These are phyloP conservation scores for Furcula furcula DNA, from an alignment of 2,888 invertebrate genomes.

Conservation along the genomic window DNA sequence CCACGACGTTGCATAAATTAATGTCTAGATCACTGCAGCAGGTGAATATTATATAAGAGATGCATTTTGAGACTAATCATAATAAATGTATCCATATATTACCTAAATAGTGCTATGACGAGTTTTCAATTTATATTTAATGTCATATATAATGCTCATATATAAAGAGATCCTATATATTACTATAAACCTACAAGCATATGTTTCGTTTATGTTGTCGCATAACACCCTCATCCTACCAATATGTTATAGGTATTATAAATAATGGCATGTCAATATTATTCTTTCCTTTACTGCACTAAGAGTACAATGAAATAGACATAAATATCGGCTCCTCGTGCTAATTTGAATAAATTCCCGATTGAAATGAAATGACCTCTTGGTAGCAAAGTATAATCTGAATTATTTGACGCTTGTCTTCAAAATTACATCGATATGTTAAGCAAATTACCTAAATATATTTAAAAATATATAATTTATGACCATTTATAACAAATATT, in stretches of 20 bases:
- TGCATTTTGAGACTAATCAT: conserved; percentile 1
- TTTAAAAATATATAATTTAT: conserved; percentile 19
- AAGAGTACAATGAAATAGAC: conserved; percentile 17
- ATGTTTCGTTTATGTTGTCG: too few species aligned
- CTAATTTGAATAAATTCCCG: conserved; percentile 48
- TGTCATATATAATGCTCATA: too few species aligned
- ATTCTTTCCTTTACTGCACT: conserved; percentile 19
- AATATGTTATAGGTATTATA: background rate
- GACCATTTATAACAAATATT: conserved; percentile 1
- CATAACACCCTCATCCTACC: too few species aligned
- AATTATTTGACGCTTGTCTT: conserved; percentile 36
- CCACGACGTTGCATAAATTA: conserved; percentile 7
- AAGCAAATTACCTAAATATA: conserved; percentile 20
- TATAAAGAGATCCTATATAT: too few species aligned
- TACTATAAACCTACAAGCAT: too few species aligned
- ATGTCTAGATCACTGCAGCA: conserved; percentile 5
- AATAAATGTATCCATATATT: too few species aligned
- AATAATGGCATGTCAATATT: conserved; percentile 23
- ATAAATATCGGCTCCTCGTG: conserved; percentile 25
- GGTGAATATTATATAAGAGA: conserved; percentile 11
- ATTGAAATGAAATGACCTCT: conserved; percentile 34
- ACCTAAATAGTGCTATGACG: too few species aligned
- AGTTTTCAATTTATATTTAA: too few species aligned
- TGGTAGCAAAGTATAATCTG: conserved; percentile 32
- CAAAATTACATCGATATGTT: conserved; percentile 24